Evolutionary conservation across 2,888 invertebrate genomes (phyloP), one percentile per base, ranked within the genome.

Genomic region (Orgyia antiqua): DNA sequence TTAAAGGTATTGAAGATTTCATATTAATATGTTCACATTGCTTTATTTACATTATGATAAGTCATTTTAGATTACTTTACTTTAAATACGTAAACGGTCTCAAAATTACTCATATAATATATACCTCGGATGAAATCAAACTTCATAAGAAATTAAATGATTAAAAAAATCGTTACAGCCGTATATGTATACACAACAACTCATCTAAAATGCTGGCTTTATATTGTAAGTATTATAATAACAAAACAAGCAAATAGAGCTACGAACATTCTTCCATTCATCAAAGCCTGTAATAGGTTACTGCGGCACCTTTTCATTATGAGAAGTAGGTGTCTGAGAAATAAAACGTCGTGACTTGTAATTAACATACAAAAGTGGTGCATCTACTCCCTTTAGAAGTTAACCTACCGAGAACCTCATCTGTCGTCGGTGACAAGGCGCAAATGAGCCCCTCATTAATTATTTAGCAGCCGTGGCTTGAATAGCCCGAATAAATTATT

Each of bases 311-410:
- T 42, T 47, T 49, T 50, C 44, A 57, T 58, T 58, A 56, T 52
- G 42, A 42, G 38, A 33, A 52, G 42, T 47, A 50, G 42, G 52
- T 54, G 52, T 43, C 35, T 42, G 39, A 46, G 36, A 48, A 45
- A 51, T 49, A 47, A 52, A 38, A 27, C 29, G 36, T 42, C 31
- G 44, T 51, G 52, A 40, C 45, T 36, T 38, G 38, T 58, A 59
- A 74, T 76, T 77, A 72, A 45, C 76, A 76, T 76, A 76, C 76
- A 76, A 78, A 76, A 72, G 74, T 71, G 51, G 49, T 51, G 48
- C 49, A 52, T 39, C 50, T 15, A 4, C 27, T 30, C 39, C 21
- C 32, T 28, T 36, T 27, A 32, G 35, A 40, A 43, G 33, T 33
- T 18, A 39, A 35, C 24, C 24, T 32, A 24, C 36, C 13, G 13